Percentiles rank a stretch among this genome's conserved stretches.
These are phyloP conservation scores for Nephrotoma appendiculata DNA, from an alignment of 2,888 invertebrate species.

Conservation along the genomic window DNA sequence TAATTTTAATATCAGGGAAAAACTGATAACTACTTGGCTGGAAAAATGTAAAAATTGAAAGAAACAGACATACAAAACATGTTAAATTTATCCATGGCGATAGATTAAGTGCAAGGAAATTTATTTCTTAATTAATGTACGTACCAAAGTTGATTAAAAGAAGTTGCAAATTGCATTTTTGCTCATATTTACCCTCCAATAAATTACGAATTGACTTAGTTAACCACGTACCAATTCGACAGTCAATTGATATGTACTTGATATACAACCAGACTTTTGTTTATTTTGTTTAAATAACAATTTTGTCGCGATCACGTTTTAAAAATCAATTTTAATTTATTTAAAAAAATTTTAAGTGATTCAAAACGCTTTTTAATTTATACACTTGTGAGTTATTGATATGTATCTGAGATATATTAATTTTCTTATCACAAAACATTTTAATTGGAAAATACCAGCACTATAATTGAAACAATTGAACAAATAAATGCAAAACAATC, in stretches of 20 bases:
- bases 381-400: neutral
- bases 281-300: neutral
- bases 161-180: too few relatives aligned
- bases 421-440: neutral
- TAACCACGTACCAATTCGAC: neutral
- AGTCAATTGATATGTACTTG: neutral
- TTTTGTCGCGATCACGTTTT: neutral
- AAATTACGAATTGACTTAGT: too few relatives aligned
- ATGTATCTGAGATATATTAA: neutral
- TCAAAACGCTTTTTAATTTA: neutral
- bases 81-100: too few relatives aligned
- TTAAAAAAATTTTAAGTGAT: neutral
- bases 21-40: too few relatives aligned
- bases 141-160: too few relatives aligned
- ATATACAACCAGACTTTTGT: neutral
- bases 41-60: too few relatives aligned
- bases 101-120: too few relatives aligned
- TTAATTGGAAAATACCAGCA: neutral
- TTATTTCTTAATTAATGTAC: too few relatives aligned
- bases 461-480: neutral
- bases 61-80: too few relatives aligned
- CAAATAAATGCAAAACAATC: neutral
- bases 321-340: neutral
- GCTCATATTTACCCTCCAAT: too few relatives aligned
- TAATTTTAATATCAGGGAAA: too few relatives aligned